Base-by-base conservation (phyloP, 1,140 invertebrate genomes). In the Calliphora vicina region DNA sequence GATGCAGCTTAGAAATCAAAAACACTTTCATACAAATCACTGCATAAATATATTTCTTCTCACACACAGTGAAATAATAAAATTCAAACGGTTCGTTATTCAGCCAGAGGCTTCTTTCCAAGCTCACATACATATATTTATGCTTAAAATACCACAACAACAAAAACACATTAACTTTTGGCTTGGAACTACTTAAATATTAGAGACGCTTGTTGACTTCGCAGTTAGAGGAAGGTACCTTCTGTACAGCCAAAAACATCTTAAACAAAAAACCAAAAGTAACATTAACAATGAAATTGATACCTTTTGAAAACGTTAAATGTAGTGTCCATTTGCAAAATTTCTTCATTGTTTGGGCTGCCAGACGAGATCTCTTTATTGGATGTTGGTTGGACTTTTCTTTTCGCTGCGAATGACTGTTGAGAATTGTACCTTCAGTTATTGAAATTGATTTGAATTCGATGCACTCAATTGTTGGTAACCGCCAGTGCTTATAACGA, bases 381-480 rank as follows among this genome's bases (percentile, higher is more conserved):
- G 45, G 17, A 50, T n/a, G 61, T 23, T 61, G 50, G 50, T 15
- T 23, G 2, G 17, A 23, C n/a, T 67, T 20, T 23, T 25, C 1
- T 1, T 67, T 17, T 23, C n/a, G 12, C 50, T 57, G 50, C 50
- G 15, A n/a, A 15, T 57, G 45, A 57, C 35, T 67, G 61, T 23
- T 23, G 61, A 67, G 17, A 67, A 67, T 23, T 57, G 50, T 2
- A 57, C 5, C n/a, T n/a, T 67, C 20, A 23, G 23, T 67, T 67
- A 76, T 35, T 76, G 15, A 35, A 76, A 76, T 76, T 76, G 73
- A 76, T 76, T 76, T 76, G 73, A 76, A 76, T 76, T 76, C 73
- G 73, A 42, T 76, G 73, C 73, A 76, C 73, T 42, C 35, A 76
- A 29, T 76, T 76, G 73, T 42, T 76, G 27, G 17, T 20, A 76